A percentile compares a stretch with the other conserved stretches of the same genome.
phyloP scores from a whole-genome alignment of 2,113 vertebrate genomes.

The Chionodraco myersi region DNA sequence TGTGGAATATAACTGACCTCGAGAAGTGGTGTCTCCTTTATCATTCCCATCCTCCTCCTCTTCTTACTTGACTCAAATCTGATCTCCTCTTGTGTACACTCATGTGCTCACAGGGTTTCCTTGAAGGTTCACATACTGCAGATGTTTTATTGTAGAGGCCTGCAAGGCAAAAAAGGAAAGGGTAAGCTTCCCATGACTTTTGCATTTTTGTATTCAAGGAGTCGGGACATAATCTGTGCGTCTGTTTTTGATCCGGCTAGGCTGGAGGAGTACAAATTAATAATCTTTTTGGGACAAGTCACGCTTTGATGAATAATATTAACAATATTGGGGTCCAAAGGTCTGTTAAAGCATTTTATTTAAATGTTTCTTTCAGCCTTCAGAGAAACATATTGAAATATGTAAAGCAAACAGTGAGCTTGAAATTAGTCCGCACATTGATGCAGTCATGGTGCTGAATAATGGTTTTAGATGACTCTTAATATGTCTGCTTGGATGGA shows the following conservation, averaged over 20 bases:
- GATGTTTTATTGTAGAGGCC: constrained; percentile 36
- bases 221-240: neutral
- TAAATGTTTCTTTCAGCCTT: neutral
- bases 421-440: neutral
- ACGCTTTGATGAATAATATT: neutral
- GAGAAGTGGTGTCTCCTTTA: constrained; percentile 33
- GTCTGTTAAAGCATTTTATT: neutral
- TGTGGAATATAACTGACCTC: constrained; percentile 44
- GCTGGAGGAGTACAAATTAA: neutral
- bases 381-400: neutral
- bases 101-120: neutral
- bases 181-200: constrained; percentile 29
- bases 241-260: constrained; percentile 27
- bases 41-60: constrained; percentile 37
- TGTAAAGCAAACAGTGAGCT: neutral
- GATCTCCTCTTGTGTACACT: constrained; percentile 13
- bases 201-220: constrained; percentile 35
- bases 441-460: neutral
- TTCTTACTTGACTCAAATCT: constrained; percentile 5
- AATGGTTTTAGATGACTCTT: neutral
- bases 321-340: neutral
- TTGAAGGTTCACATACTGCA: constrained; percentile 44
- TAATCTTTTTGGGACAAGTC: neutral
- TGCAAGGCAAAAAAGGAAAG: constrained; percentile 30
- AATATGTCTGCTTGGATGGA: neutral